Base-by-base conservation (phyloP, 2,888 invertebrate species). In the Nycteola revayana region DNA sequence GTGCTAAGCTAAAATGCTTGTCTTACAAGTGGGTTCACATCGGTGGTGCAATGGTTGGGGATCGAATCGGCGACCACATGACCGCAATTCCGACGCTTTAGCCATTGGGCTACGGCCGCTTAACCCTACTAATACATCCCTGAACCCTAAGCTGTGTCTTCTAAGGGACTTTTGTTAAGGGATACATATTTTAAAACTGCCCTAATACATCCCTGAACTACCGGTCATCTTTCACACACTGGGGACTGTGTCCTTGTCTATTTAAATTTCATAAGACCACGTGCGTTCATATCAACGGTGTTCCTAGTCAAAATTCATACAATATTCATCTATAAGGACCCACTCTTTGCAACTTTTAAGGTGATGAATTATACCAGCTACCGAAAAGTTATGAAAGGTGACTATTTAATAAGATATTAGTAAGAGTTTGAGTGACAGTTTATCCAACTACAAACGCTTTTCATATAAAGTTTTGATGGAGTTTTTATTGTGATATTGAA, bases 181-280 rank as follows among this genome's bases (percentile, higher is more conserved):
- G 14, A 5, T 2, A 5, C 14, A 5, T 2, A 5, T 5, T 5
- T 14, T 14, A 14, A 5, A 14, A 3, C 14, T 10, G n/a, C n/a
- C 17, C 1, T 7, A 32, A 20, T 30, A 8, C 30, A 5, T 24
- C 28, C 3, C 25, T 31, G 32, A 10, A 23, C 25, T 7, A n/a
- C 23, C 42, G 45, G 54, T 50, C 57, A 44, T 36, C 48, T 33
- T 25, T 29, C 36, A 35, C 36, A 28, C 27, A 38, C 41, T 55
- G 55, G 42, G 54, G 57, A 42, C 20, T 11, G 14, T 20, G 22
- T 40, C 39, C 39, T 55, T 32, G 29, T 34, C 32, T 28, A 66
- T 66, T 51, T 58, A 65, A 54, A 50, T 62, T 67, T 64, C 64
- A 65, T 66, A 58, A 64, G 60, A 40, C 37, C 57, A 53, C 47